Base-by-base conservation (phyloP, 2,888 invertebrate genomes). In the Deilephila porcellus region DNA sequence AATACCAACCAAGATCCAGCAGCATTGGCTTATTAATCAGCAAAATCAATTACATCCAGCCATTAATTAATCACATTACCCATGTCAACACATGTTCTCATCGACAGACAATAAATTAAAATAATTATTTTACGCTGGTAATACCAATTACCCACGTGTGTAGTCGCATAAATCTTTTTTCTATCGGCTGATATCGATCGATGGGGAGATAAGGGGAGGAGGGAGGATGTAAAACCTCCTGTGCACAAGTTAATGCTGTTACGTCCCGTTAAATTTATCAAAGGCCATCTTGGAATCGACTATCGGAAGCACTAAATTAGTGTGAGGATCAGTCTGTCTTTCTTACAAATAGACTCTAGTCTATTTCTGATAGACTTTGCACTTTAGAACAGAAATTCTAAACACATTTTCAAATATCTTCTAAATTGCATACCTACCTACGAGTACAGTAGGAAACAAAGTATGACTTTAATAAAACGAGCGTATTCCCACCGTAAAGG, bases 141-240 rank as follows among this genome's bases (percentile, higher is more conserved):
- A 17, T 67, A 25, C 20, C 67, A 20, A 25, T 52, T 20, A 64
- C 45, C 45, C 14, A 67, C 29, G 52, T 67, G 20, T 67, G 45
- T 67, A 45, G 52, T 63, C 52, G 72, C 56, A 56, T 71, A 56
- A 59, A 71, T 71, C 37, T 73, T 32, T 19, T 45, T 60, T 4
- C 72, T 59, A 60, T 60, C 20, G 29, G 70, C 37, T 29, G 14
- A 52, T 45, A 45, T 45, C 25, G 67, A n/a, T 67, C 67, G 67
- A 52, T 67, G 20, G 63, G 62, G n/a, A 45, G 45, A 45, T 45
- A 45, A 67, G 52, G 37, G 62, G 32, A n/a, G 64, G 64, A 67
- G 20, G 64, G 20, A 17, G 45, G 45, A 14, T 56, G 19, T 17
- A n/a, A 6, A n/a, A 56, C n/a, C 25, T 19, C 37, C 17, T 52